Evolutionary conservation across 2,797 vertebrate genomes (phyloP), one percentile per base, ranked within the genome.

Genomic region (Gobio occitaniae): DNA sequence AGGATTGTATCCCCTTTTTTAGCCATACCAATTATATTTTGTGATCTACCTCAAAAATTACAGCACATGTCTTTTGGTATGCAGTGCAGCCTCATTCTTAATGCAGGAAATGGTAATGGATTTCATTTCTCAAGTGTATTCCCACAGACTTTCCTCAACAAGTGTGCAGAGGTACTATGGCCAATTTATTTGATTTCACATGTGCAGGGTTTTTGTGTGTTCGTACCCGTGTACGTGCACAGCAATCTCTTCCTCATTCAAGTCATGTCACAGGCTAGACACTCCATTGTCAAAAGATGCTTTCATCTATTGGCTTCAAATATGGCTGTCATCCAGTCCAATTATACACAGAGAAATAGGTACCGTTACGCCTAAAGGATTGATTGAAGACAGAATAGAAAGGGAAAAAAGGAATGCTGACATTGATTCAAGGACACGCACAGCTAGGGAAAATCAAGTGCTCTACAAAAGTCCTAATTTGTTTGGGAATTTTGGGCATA

Each of bases 261-360:
- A 94, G 94, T 95, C 94, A 93, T 95, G 94, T 95, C 93, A 95
- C 94, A 94, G 94, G 92, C 93, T 94, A 95, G 94, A 94, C 94
- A 93, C 94, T 93, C 91, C 90, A 94, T 94, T 95, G 94, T 95
- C 93, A 95, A 91, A 91, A 92, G 93, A 91, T 84, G 92, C 95
- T 95, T 95, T 96, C 94, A 96, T 95, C 93, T 90, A 89, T 92
- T 92, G 93, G 93, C 93, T 95, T 95, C 93, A 95, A 94, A 95
- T 93, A 94, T 94, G 93, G 91, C 94, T 94, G 94, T 95, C 94
- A 95, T 94, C 93, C 93, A 94, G 94, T 95, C 95, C 94, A 96
- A 95, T 95, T 95, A 95, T 94, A 95, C 94, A 94, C 91, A 92
- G 93, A 95, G 93, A 94, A 95, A 95, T 95, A 94, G 94, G 93